phyloP scores from a whole-genome alignment of 2,113 vertebrate genomes.

The Tupaia tana region DNA sequence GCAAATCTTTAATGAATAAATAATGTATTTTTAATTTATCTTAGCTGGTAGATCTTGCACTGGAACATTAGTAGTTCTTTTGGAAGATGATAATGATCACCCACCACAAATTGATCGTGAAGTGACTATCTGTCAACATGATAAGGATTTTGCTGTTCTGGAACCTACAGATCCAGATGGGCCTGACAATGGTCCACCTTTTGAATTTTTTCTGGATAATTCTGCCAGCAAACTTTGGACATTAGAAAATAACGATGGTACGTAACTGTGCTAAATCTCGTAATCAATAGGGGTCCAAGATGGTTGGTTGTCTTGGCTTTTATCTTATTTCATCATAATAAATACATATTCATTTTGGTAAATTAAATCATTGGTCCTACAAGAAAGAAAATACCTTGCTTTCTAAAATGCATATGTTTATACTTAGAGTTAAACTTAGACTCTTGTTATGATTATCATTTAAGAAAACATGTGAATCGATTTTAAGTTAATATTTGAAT shows the following conservation, averaged over 20 bases:
- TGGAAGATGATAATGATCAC: conserved; percentile 91
- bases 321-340: background rate
- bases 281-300: background rate
- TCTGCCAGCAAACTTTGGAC: conserved; percentile 86
- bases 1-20: background rate
- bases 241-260: conserved; percentile 86
- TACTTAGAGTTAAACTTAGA: background rate
- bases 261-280: conserved; percentile 26
- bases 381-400: background rate
- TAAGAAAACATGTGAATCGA: conserved; percentile 10
- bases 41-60: conserved; percentile 90
- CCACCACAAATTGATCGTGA: conserved; percentile 82
- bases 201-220: conserved; percentile 83
- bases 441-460: background rate
- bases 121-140: conserved; percentile 86
- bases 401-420: background rate
- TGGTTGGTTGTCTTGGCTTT: background rate
- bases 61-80: conserved; percentile 89
- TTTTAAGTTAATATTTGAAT: conserved; percentile 16
- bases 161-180: conserved; percentile 87
- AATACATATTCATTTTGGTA: background rate
- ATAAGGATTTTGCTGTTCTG: conserved; percentile 80
- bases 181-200: conserved; percentile 86
- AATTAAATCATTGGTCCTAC: background rate
- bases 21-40: conserved; percentile 51